A percentile compares a stretch with the other conserved stretches of the same genome.
These are phyloP conservation scores for Platerodrilus igneus DNA, from an alignment of 2,888 invertebrate genomes.

Conservation along the genomic window DNA sequence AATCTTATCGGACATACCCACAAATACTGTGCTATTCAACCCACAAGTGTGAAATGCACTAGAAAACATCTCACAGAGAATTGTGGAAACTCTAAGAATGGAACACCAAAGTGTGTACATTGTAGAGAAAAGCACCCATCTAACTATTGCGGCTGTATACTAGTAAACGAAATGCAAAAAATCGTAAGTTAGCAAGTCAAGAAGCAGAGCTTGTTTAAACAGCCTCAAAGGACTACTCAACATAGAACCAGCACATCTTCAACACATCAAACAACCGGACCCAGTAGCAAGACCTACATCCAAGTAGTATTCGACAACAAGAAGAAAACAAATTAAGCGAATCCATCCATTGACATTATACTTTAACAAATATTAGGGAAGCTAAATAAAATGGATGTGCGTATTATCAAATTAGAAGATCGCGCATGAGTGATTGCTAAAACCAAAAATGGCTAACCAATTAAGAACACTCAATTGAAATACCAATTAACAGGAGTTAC, in stretches of 20 bases:
- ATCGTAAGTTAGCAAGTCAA: conserved; percentile 9
- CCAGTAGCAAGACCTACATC: conserved; percentile 8
- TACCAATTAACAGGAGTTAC: conserved; percentile 26
- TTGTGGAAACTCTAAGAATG: no score
- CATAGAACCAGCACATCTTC: conserved; percentile 1
- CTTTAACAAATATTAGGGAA: conserved; percentile 17
- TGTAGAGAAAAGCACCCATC: conserved; percentile 18
- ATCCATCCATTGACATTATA: conserved; percentile 7
- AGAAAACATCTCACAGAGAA: no score
- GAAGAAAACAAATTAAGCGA: conserved; percentile 7
- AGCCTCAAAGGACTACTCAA: conserved; percentile 13
- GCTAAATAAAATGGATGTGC: conserved; percentile 20
- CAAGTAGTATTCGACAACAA: conserved; percentile 8
- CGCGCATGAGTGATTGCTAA: conserved; percentile 22
- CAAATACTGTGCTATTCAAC: no score
- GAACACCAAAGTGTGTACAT: conserved; percentile 14
- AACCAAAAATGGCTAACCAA: conserved; percentile 15
- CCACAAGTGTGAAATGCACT: no score
- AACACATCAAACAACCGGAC: no score
- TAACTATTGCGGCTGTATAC: conserved; percentile 10
- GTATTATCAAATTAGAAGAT: conserved; percentile 17
- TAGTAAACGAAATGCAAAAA: conserved; percentile 11
- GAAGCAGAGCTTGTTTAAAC: conserved; percentile 12
- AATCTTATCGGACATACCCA: no score
- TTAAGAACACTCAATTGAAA: conserved; percentile 24